phyloP scores from a whole-genome alignment of 2,797 vertebrate species.

The Aratinga solstitialis region DNA sequence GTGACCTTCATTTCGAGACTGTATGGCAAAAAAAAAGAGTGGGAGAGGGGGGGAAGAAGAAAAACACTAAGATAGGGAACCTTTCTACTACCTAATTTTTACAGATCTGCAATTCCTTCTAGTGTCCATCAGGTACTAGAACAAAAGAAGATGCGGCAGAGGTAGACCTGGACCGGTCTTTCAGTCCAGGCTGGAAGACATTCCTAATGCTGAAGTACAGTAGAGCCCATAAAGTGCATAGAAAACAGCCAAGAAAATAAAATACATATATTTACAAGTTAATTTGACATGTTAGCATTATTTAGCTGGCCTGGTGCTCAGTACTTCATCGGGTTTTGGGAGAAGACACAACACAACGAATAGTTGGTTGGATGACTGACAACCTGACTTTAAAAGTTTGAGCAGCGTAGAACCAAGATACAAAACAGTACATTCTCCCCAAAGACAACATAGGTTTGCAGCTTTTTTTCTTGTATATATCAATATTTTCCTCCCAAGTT shows the following conservation, averaged over 20 bases:
- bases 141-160: background rate
- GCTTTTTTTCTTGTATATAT: background rate
- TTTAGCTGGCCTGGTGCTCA: background rate
- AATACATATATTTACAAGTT: background rate
- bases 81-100: background rate
- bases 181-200: background rate
- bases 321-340: background rate
- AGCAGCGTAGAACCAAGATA: background rate
- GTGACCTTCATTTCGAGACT: background rate
- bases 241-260: background rate
- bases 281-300: background rate
- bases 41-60: accelerated
- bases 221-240: background rate
- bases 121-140: background rate
- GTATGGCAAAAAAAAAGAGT: accelerated
- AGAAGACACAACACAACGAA: background rate
- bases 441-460: background rate
- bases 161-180: background rate
- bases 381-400: background rate
- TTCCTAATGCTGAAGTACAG: background rate
- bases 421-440: background rate
- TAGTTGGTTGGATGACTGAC: background rate
- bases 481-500: background rate
- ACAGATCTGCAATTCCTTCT: background rate
- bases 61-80: background rate